Percentiles rank a stretch among this genome's conserved stretches.
phyloP scores from a whole-genome alignment of 2,888 invertebrate species.

The Dryobotodes eremita region DNA sequence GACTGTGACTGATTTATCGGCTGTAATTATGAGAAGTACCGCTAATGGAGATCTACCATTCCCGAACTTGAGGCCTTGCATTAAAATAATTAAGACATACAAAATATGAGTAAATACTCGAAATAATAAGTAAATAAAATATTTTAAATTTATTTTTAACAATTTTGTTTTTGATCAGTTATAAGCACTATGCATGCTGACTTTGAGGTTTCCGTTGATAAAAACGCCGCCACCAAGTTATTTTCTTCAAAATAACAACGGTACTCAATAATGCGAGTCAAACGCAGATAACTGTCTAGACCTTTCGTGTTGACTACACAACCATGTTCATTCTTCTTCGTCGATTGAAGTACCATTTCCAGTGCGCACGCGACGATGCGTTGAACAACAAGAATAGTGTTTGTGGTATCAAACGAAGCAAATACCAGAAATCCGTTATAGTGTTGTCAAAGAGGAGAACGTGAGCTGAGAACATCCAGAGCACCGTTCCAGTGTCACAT shows the following conservation, averaged over 20 bases:
- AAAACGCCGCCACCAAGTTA: neutral
- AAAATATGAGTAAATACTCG: neutral
- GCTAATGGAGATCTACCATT: neutral
- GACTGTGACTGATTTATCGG: neutral
- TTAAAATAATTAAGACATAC: neutral
- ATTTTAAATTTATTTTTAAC: too few species aligned
- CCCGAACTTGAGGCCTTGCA: neutral
- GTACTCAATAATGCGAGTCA: neutral
- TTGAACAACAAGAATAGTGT: slow-evolving; percentile 38
- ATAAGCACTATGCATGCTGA: neutral
- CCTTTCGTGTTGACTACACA: slow-evolving; percentile 4
- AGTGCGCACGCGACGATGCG: slow-evolving; percentile 32
- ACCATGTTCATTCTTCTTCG: slow-evolving; percentile 28
- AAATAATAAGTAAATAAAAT: too few species aligned
- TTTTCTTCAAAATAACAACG: neutral
- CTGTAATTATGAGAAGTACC: neutral
- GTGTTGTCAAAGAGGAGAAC: neutral
- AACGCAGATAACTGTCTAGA: neutral
- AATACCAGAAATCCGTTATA: slow-evolving; percentile 13
- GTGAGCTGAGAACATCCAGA: slow-evolving; percentile 2
- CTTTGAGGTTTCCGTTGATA: neutral
- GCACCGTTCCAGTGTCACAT: neutral
- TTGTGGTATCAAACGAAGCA: slow-evolving; percentile 33
- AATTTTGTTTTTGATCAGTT: neutral
- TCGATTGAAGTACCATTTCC: slow-evolving; percentile 40